These are phyloP conservation scores for Pyrrhosoma nymphula DNA, from an alignment of 2,888 invertebrate species.

Conservation along the genomic window DNA sequence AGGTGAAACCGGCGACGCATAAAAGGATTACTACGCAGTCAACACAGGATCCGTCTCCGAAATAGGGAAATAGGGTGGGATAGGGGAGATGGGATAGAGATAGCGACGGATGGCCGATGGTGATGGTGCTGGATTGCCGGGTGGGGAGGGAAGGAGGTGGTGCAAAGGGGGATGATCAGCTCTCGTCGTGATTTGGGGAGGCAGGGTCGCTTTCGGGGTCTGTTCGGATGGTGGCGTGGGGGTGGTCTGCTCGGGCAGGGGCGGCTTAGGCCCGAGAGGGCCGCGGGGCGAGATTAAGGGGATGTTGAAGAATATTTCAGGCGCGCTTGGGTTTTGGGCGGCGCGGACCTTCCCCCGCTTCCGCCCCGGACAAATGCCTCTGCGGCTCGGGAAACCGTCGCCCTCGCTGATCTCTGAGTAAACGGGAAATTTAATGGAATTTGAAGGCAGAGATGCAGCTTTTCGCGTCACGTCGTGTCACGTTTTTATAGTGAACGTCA, in stretches of 20 bases:
- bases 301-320: slow-evolving; percentile 8
- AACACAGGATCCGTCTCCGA: slow-evolving; percentile 31
- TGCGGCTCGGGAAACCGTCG: neutral
- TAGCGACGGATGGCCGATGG: neutral
- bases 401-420: slow-evolving; percentile 27
- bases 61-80: slow-evolving; percentile 14
- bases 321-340: neutral
- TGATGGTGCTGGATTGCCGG: neutral
- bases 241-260: neutral
- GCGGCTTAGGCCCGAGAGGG: neutral
- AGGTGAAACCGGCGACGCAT: slow-evolving; percentile 48
- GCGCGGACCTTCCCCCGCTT: neutral
- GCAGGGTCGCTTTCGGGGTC: neutral
- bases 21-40: slow-evolving; percentile 64
- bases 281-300: slow-evolving; percentile 26
- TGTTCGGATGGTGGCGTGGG: too few relatives aligned
- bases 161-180: neutral
- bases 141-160: neutral
- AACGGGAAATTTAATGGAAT: slow-evolving; percentile 36
- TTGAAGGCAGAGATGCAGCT: neutral
- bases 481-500: neutral
- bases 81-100: neutral
- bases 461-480: neutral
- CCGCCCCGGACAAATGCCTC: neutral
- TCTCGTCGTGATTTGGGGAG: neutral